Evolutionary conservation across 2,888 invertebrate genomes (phyloP).

Genomic region (Adelognathus sp.): DNA sequence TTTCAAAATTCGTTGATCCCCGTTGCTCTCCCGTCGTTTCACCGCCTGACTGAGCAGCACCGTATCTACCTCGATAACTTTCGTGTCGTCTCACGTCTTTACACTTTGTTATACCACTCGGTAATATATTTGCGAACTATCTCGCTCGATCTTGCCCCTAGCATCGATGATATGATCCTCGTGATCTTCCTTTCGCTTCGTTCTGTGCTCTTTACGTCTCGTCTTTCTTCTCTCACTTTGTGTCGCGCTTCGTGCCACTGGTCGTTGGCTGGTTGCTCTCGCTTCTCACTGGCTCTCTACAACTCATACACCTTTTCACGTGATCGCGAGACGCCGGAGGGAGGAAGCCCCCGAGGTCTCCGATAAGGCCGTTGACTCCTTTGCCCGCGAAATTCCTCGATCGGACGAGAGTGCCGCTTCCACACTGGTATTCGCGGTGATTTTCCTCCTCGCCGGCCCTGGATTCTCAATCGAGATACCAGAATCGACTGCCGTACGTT

Average conservation of each 20-base stretch:
- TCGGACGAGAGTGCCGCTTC: conserved; percentile 39
- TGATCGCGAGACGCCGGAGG: conserved; percentile 54
- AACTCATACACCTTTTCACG: conserved; percentile 57
- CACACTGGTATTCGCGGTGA: background rate
- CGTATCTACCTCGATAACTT: background rate
- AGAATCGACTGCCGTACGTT: background rate
- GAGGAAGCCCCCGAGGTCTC: conserved; percentile 58
- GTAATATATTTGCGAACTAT: background rate
- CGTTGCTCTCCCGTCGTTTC: background rate
- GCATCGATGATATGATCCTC: background rate
- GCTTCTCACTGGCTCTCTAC: conserved; percentile 45
- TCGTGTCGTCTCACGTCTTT: background rate
- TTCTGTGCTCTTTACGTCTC: conserved; percentile 3
- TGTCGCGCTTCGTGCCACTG: conserved; percentile 11
- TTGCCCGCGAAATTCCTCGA: conserved; percentile 72
- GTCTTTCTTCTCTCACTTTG: conserved; percentile 3
- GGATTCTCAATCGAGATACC: background rate
- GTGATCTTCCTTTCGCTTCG: conserved; percentile 7
- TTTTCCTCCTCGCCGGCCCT: background rate
- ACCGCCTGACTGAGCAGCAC: background rate
- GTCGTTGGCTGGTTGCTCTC: conserved; percentile 22
- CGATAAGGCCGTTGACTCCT: conserved; percentile 77
- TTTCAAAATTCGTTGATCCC: background rate
- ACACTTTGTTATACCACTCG: no score
- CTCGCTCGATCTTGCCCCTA: background rate